These are phyloP conservation scores for Nyctalus aviator DNA, from an alignment of 2,797 vertebrate genomes.

Conservation along the genomic window DNA sequence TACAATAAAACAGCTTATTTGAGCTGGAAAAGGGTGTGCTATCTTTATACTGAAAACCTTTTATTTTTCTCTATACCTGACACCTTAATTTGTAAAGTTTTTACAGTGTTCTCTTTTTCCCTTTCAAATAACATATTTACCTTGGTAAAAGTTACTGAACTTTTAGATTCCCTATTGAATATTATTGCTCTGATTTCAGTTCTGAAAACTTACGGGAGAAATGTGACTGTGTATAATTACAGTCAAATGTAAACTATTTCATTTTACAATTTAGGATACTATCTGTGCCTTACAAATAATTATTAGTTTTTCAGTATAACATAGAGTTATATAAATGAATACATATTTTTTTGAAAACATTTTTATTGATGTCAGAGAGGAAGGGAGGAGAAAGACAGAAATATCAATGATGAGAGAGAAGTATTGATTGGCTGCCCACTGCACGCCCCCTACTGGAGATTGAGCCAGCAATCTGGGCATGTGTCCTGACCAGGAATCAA, in stretches of 20 bases:
- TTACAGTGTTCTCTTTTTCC: not conserved
- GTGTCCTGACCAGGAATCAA: too few relatives aligned
- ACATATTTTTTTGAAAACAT: too few relatives aligned
- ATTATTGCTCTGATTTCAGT: not conserved
- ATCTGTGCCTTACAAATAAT: conserved; percentile 15
- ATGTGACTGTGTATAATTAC: not conserved
- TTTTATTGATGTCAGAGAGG: too few relatives aligned
- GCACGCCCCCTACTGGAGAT: too few relatives aligned
- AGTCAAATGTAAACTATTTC: not conserved
- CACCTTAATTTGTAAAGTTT: conserved; percentile 80
- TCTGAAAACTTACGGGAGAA: not conserved
- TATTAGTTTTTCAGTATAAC: conserved; percentile 3
- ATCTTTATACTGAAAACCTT: conserved; percentile 80
- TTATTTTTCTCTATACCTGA: conserved; percentile 77
- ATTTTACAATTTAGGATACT: conserved; percentile 1
- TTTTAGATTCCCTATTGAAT: not conserved
- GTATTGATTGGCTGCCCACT: too few relatives aligned
- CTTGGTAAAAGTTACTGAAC: conserved; percentile 30
- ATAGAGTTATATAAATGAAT: not conserved
- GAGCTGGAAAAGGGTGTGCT: conserved; percentile 80
- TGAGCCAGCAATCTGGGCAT: too few relatives aligned
- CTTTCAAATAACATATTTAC: conserved; percentile 8
- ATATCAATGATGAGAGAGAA: too few relatives aligned
- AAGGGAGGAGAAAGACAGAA: too few relatives aligned
- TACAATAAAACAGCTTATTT: conserved; percentile 83